Evolutionary conservation across 2,113 vertebrate genomes (phyloP).

Genomic region (Calidris pygmaea): DNA sequence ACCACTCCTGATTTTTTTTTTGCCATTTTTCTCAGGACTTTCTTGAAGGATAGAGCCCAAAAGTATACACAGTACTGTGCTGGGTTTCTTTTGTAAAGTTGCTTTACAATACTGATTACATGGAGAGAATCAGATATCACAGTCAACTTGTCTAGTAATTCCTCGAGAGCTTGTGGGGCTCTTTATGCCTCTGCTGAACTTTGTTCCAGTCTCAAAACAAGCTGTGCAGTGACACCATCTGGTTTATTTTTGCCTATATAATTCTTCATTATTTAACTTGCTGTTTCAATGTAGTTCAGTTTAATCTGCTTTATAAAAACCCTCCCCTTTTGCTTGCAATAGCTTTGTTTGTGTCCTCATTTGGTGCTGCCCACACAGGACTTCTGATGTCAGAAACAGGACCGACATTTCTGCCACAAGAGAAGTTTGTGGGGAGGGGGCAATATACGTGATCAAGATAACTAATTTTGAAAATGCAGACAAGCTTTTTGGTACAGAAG

Average conservation of each 20-base stretch:
- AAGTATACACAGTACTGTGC: background rate
- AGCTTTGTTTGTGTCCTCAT: background rate
- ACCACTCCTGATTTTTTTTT: background rate
- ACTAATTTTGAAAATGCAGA: background rate
- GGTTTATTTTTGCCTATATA: slow-evolving; percentile 14
- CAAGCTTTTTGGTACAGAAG: background rate
- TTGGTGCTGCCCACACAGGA: background rate
- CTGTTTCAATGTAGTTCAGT: background rate
- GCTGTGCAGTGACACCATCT: slow-evolving; percentile 34
- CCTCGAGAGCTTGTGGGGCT: background rate
- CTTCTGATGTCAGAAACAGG: background rate
- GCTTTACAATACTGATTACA: background rate
- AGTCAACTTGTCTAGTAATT: background rate
- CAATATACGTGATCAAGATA: background rate
- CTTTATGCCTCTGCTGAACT: slow-evolving; percentile 3
- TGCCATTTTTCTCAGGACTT: background rate
- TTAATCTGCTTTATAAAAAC: background rate
- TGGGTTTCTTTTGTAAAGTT: background rate
- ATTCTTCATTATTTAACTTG: background rate
- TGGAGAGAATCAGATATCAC: background rate
- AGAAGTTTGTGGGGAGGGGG: background rate
- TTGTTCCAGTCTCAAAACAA: slow-evolving; percentile 12
- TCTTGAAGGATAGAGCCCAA: background rate
- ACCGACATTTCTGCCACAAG: background rate
- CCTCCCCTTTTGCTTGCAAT: background rate